phyloP scores from a whole-genome alignment of 2,797 vertebrate species.

The Sebastes minor region DNA sequence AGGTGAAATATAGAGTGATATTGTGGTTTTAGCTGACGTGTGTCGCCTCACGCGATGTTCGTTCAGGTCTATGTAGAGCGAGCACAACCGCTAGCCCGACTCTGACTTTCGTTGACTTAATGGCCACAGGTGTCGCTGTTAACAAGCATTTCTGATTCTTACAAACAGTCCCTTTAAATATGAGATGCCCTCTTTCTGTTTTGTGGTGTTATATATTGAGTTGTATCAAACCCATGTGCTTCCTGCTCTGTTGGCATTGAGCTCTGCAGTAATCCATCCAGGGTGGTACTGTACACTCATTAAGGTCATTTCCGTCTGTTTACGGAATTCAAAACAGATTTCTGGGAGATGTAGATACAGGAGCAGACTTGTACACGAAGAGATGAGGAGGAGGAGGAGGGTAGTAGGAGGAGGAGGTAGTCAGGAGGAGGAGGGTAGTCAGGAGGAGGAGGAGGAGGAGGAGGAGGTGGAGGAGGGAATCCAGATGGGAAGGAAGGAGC shows the following conservation, averaged over 20 bases:
- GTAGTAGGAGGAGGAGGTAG: conserved; percentile 40
- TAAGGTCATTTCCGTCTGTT: conserved; percentile 47
- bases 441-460: conserved; percentile 16
- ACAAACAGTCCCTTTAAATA: too few species aligned
- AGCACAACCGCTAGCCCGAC: too few species aligned
- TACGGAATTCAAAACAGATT: conserved; percentile 40
- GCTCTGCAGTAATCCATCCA: not conserved
- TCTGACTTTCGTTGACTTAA: too few species aligned
- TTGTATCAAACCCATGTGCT: not conserved
- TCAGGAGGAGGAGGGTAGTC: conserved; percentile 37
- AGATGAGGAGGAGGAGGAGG: conserved; percentile 34
- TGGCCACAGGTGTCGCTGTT: too few species aligned
- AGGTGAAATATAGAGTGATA: too few species aligned
- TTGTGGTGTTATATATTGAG: not conserved
- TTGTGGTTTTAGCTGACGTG: too few species aligned
- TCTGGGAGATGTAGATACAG: conserved; percentile 20
- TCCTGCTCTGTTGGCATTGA: not conserved
- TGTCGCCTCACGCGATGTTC: too few species aligned
- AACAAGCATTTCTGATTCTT: too few species aligned
- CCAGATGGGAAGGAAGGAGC: conserved; percentile 72
- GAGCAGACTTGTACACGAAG: conserved; percentile 28
- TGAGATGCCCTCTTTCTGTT: not conserved
- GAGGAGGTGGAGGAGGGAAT: conserved; percentile 47
- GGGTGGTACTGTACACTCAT: conserved; percentile 35
- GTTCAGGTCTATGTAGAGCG: too few species aligned